Base-by-base conservation (phyloP, 2,797 vertebrate species). In the Characodon lateralis region DNA sequence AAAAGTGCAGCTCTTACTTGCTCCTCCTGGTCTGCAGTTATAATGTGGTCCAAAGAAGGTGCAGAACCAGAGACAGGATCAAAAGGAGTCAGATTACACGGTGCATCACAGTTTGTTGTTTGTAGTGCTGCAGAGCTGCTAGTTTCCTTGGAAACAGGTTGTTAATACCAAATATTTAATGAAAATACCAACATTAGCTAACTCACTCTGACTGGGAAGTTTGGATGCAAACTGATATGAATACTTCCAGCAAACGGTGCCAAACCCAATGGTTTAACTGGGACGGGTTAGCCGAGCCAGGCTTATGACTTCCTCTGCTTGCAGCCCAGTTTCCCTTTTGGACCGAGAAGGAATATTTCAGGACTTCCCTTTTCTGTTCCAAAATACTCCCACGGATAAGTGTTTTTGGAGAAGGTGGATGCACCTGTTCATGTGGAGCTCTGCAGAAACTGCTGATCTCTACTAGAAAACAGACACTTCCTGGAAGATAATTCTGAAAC, bases 341-440 rank as follows among this genome's bases (percentile, higher is more conserved):
- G 76, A 41, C 43, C 24, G 50, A 82, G 68, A 69, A 26, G n/a
- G 63, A 76, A 61, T 87, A 88, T 88, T 88, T 89, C 71, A 65
- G 72, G 83, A 74, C 73, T 85, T 85, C 78, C 76, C 3, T 71
- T 85, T 77, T 77, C 59, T 78, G 39, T 82, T 84, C 71, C 76
- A 75, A 69, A 85, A 46, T 73, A 69, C 77, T 87, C 26, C 76
- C 59, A 31, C 28, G 48, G 41, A 73, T 72, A 71, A 81, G 73
- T 76, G 76, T 79, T 77, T 85, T 87, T 78, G 74, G 39, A 87
- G 71, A 18, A 43, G 74, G 78, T 89, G 89, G 88, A 91, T 84
- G 85, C 88, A 92, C 89, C 91, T 92, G 91, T 81, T 86, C 74
- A 18, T 68, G 72, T 74, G 56, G 61, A 68, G 56, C 51, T 13